Base-by-base conservation (phyloP, 2,113 vertebrate genomes). In the Rhea pennata region DNA sequence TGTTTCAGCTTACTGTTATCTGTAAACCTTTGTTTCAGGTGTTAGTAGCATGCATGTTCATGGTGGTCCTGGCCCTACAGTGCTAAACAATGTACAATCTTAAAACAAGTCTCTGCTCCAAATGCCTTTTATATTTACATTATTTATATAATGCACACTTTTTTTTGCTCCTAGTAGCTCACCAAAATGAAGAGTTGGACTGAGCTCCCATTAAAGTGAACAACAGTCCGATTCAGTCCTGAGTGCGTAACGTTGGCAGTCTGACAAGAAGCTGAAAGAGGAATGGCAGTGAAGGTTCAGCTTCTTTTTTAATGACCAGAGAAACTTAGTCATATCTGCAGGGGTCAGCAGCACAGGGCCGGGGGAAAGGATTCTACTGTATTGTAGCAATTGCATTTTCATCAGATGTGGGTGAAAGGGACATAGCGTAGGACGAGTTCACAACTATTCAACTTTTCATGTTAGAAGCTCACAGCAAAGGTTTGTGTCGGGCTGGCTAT, bases 401-500 rank as follows among this genome's bases (percentile, higher is more conserved):
- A 64, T 82, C 48, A n/a, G 23, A 5, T 54, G 64, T 40, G 36
- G 15, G 22, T 69, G 15, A 72, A 65, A 84, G 67, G 24, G 62
- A 36, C 36, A 80, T 13, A 80, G 8, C 26, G 36, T 4, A 54
- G 80, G 72, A 88, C 71, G 51, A 82, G 73, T 72, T 78, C 5
- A 53, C n/a, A 90, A 83, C 79, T 73, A 59, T 4, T 85, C 84
- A 58, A 23, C n/a, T 69, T 81, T 13, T 62, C 36, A 36, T 22
- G 21, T 78, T 80, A 76, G 88, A 92, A 80, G 21, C 64, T 96
- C 50, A 76, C 36, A 89, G 53, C 62, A 89, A 58, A 50, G 10
- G 22, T 78, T 92, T 78, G 42, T 95, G 88, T 79, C 65, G 69
- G 53, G 20, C 53, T 15, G 73, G 50, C 54, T 86, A 15, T 70